These are phyloP conservation scores for Simalia tracyae DNA, from an alignment of 2,797 vertebrate species.

Conservation along the genomic window DNA sequence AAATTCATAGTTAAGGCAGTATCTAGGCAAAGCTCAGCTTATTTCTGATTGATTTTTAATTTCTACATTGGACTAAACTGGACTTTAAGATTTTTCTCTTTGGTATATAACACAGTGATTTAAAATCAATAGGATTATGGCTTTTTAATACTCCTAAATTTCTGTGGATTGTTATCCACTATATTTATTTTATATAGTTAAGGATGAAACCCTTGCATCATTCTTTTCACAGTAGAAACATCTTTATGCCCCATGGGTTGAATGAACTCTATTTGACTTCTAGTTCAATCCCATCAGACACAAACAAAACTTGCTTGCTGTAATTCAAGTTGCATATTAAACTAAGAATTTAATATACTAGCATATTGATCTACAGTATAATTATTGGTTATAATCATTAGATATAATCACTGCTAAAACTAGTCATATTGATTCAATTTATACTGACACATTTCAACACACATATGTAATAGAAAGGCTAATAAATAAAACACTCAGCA, in stretches of 20 bases:
- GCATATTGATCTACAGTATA: background rate
- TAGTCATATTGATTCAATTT: conserved; percentile 16
- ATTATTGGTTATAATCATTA: conserved; percentile 24
- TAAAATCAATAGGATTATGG: background rate
- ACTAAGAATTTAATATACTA: conserved; percentile 22
- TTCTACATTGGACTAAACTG: background rate
- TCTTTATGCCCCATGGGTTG: conserved; percentile 36
- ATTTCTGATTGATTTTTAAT: conserved; percentile 1
- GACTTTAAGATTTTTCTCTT: background rate
- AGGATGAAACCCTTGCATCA: conserved; percentile 6
- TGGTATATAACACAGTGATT: background rate
- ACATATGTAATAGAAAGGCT: background rate
- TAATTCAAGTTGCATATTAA: conserved; percentile 32
- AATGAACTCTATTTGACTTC: conserved; percentile 57
- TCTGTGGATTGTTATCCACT: background rate
- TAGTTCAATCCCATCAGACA: conserved; percentile 36
- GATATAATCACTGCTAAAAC: conserved; percentile 8
- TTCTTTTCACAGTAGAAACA: conserved; percentile 30
- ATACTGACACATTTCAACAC: conserved; percentile 28
- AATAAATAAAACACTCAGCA: background rate
- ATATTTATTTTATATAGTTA: background rate
- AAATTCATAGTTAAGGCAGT: background rate
- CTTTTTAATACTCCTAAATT: background rate
- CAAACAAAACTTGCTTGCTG: conserved; percentile 42
- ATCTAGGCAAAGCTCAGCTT: background rate